Conservation (phyloP, 2,113 vertebrate genomes). For the Chaetodon auriga region DNA sequence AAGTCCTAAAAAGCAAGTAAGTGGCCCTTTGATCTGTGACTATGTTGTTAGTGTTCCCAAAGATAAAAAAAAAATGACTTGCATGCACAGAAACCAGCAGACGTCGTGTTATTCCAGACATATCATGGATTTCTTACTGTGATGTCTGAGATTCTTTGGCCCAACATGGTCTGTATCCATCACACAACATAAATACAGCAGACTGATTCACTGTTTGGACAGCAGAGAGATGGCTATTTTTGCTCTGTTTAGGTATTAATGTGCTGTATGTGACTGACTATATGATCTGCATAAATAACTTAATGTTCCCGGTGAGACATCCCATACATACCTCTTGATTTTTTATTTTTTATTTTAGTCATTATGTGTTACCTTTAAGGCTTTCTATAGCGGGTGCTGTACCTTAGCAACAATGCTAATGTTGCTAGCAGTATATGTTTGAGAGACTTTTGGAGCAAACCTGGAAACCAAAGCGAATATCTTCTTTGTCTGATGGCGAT, state of each 20-base stretch:
- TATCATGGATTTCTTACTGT: neutral
- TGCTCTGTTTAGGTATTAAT: neutral
- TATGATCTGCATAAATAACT: too few relatives aligned
- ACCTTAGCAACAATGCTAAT: neutral
- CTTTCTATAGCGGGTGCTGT: too few relatives aligned
- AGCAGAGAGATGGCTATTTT: neutral
- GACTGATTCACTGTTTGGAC: neutral
- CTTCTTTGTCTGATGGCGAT: too few relatives aligned
- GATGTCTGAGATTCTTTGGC: conserved; percentile 6
- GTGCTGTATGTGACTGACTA: too few relatives aligned
- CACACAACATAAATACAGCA: neutral
- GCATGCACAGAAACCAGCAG: neutral
- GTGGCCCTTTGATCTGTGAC: neutral
- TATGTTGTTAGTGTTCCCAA: neutral
- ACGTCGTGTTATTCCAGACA: neutral
- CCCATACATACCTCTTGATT: too few relatives aligned
- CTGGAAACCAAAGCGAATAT: too few relatives aligned
- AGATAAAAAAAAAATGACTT: neutral
- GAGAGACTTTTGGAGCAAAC: too few relatives aligned
- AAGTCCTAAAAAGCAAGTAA: neutral
- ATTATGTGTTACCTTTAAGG: too few relatives aligned
- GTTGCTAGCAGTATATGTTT: neutral
- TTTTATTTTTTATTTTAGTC: too few relatives aligned
- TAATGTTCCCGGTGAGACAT: too few relatives aligned
- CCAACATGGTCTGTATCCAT: neutral